Conservation (phyloP, 2,113 vertebrate species). For the Cyphomyrus plagiostoma region DNA sequence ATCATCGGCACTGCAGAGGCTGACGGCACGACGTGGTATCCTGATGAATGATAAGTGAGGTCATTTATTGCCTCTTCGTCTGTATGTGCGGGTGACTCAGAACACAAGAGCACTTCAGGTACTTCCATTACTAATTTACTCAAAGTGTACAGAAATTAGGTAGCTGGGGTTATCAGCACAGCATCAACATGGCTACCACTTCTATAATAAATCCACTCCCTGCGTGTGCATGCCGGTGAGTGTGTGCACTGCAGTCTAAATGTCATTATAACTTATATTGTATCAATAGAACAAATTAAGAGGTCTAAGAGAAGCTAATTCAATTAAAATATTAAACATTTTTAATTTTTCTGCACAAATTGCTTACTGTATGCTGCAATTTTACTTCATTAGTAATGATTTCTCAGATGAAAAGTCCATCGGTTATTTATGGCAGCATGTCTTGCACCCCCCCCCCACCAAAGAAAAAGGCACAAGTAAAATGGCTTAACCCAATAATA, state of each 20-base stretch:
- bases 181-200: background rate
- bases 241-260: background rate
- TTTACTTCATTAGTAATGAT: slow-evolving; percentile 14
- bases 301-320: slow-evolving; percentile 1
- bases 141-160: background rate
- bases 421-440: background rate
- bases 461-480: no score
- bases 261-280: background rate
- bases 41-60: slow-evolving; percentile 18
- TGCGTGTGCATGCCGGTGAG: background rate
- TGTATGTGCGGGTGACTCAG: background rate
- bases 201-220: background rate
- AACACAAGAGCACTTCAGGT: background rate
- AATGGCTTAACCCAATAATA: background rate
- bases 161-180: background rate
- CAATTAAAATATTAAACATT: slow-evolving; percentile 9
- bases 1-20: background rate
- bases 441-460: background rate
- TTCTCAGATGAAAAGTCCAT: slow-evolving; percentile 13
- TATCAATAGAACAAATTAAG: background rate
- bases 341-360: background rate
- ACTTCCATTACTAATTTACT: background rate
- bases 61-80: slow-evolving; percentile 9
- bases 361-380: background rate
- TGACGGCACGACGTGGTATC: background rate